These are phyloP conservation scores for Asteroscopus sphinx DNA, from an alignment of 2,888 invertebrate species.

Conservation along the genomic window DNA sequence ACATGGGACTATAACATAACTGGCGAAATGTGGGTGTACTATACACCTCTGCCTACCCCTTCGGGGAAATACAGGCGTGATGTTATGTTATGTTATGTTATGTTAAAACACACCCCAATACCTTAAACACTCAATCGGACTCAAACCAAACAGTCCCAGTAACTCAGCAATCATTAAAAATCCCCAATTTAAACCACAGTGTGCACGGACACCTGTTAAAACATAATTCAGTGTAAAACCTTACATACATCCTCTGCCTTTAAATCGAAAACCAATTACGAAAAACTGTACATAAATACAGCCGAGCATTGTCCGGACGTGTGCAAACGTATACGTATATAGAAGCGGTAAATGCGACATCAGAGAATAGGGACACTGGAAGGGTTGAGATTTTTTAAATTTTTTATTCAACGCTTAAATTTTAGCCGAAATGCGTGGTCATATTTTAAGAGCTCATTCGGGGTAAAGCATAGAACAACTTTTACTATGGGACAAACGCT, in stretches of 20 bases:
- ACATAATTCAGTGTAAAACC: constrained; percentile 56
- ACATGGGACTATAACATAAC: too few relatives aligned
- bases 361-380: constrained; percentile 40
- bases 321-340: constrained; percentile 64
- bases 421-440: too few relatives aligned
- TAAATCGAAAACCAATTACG: constrained; percentile 88
- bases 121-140: background rate
- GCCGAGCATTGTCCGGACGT: constrained; percentile 69
- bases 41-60: too few relatives aligned
- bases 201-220: constrained; percentile 47
- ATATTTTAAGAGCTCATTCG: too few relatives aligned
- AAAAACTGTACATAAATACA: constrained; percentile 82
- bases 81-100: too few relatives aligned
- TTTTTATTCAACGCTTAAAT: too few relatives aligned
- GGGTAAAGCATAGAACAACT: too few relatives aligned
- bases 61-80: too few relatives aligned
- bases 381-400: constrained; percentile 5
- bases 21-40: too few relatives aligned
- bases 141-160: constrained; percentile 10
- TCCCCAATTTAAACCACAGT: constrained; percentile 30
- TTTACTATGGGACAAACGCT: too few relatives aligned
- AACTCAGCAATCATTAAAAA: constrained; percentile 25
- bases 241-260: constrained; percentile 68
- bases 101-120: background rate
- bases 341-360: constrained; percentile 56